phyloP scores from a whole-genome alignment of 2,797 vertebrate genomes.

The Choloepus didactylus region DNA sequence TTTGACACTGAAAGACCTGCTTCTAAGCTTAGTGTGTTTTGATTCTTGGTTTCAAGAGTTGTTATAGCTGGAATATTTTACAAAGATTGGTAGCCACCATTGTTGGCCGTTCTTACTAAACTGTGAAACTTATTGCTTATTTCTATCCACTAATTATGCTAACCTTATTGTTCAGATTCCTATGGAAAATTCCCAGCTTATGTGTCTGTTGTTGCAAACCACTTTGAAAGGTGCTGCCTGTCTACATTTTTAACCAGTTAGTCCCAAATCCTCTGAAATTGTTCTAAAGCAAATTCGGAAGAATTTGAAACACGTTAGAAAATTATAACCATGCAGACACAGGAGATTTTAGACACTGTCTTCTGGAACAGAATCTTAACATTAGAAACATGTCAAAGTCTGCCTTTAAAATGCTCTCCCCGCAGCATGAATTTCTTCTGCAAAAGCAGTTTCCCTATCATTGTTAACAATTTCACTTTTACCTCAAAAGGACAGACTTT shows the following conservation, averaged over 20 bases:
- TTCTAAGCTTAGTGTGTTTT: background rate
- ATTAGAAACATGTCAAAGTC: background rate
- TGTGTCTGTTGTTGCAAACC: conserved; percentile 30
- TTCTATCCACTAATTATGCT: background rate
- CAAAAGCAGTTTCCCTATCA: background rate
- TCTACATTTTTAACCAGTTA: conserved; percentile 16
- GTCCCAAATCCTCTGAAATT: background rate
- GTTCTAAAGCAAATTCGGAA: conserved; percentile 21
- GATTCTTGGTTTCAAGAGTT: conserved; percentile 7
- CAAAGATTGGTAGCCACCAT: background rate
- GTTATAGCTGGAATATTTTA: background rate
- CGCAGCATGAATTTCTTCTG: background rate
- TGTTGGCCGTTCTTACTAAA: background rate
- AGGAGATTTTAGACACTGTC: background rate
- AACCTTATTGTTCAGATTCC: background rate
- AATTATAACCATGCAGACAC: background rate
- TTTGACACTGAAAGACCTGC: background rate
- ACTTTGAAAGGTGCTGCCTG: background rate
- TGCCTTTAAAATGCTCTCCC: background rate
- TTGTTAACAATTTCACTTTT: background rate
- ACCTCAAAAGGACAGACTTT: background rate
- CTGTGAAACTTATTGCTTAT: background rate
- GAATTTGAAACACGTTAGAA: too few species aligned
- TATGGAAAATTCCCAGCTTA: background rate
- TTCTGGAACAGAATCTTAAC: background rate